Evolutionary conservation across 2,888 invertebrate genomes (phyloP).

Genomic region (Drosophila tanythrix): DNA sequence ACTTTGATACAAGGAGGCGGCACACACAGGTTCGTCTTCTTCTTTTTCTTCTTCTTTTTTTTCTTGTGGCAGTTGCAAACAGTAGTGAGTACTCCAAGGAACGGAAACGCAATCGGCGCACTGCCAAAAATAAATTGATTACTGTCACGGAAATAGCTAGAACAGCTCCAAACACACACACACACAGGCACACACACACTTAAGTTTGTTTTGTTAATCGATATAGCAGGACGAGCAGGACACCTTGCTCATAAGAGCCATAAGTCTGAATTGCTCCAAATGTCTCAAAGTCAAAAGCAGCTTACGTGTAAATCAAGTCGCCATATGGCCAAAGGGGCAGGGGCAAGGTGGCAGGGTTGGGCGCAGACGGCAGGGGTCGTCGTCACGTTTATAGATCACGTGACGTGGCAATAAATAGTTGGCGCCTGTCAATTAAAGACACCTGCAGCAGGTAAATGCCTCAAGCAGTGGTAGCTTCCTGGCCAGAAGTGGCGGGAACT

Average conservation of each 20-base stretch:
- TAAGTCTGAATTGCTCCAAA: constrained; percentile 32
- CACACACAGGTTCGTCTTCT: constrained; percentile 37
- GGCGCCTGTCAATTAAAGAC: constrained; percentile 76
- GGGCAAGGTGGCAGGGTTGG: neutral
- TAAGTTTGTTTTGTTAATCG: constrained; percentile 75
- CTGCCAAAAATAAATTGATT: constrained; percentile 85
- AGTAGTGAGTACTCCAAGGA: constrained; percentile 45
- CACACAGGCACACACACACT: constrained; percentile 16
- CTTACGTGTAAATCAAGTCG: constrained; percentile 58
- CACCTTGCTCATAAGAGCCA: constrained; percentile 35
- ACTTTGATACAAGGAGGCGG: constrained; percentile 44
- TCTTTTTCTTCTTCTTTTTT: neutral
- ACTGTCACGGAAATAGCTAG: constrained; percentile 84
- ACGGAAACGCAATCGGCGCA: constrained; percentile 79
- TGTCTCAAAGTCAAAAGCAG: constrained; percentile 66
- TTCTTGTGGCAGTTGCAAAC: constrained; percentile 10
- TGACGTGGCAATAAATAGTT: constrained; percentile 76
- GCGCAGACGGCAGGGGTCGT: constrained; percentile 8
- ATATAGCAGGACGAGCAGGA: constrained; percentile 55
- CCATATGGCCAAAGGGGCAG: constrained; percentile 23
- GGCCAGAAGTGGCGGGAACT: neutral
- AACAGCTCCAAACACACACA: constrained; percentile 31
- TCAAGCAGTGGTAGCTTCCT: constrained; percentile 18
- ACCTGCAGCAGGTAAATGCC: constrained; percentile 57
- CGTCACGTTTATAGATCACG: constrained; percentile 70